A percentile compares a stretch with the other conserved stretches of the same genome.
Conservation (phyloP, 2,888 invertebrate genomes). For the Acanthosepion esculentum region DNA sequence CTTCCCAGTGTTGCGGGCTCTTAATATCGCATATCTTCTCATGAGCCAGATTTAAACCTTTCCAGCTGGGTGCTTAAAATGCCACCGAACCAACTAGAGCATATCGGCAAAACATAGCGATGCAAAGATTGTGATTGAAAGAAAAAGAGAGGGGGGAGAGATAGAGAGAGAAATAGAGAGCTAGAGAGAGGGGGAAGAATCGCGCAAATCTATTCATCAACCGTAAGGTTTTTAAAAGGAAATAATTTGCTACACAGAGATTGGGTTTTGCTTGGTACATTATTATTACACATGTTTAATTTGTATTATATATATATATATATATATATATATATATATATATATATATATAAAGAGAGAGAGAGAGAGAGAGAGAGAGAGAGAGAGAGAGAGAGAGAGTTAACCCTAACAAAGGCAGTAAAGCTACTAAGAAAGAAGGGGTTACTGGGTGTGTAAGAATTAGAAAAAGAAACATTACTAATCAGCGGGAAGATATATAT, state of each 20-base stretch:
- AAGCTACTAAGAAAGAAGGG: too few relatives aligned
- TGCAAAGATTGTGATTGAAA: too few relatives aligned
- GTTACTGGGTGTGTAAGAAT: too few relatives aligned
- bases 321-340: neutral
- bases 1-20: neutral
- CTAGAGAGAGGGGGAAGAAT: neutral
- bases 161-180: too few relatives aligned
- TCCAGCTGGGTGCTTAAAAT: neutral
- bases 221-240: neutral
- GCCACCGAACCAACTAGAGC: neutral
- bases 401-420: too few relatives aligned
- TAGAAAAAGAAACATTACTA: too few relatives aligned
- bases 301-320: neutral
- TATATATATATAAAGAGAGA: too few relatives aligned
- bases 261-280: neutral
- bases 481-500: too few relatives aligned
- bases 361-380: too few relatives aligned
- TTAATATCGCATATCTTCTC: neutral
- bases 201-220: neutral
- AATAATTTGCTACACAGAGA: neutral
- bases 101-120: neutral
- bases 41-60: neutral
- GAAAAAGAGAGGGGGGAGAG: too few relatives aligned
- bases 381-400: too few relatives aligned
- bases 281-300: neutral